Conservation (phyloP, 2,888 invertebrate species). For the Meghimatium bilineatum region DNA sequence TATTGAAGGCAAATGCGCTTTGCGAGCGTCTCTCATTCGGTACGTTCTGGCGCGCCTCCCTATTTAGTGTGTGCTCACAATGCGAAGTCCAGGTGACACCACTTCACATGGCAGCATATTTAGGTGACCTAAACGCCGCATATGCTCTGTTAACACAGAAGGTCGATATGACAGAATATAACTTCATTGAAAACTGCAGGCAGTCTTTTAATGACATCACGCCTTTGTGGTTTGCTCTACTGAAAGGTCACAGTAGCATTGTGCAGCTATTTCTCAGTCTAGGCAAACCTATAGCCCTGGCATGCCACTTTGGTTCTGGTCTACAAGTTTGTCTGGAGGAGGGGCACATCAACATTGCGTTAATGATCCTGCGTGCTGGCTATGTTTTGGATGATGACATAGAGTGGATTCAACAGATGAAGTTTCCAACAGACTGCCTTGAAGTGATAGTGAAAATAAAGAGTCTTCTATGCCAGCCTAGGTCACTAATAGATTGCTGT, state of each 20-base stretch:
- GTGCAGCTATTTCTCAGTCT: conserved; percentile 47
- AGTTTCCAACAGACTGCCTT: conserved; percentile 36
- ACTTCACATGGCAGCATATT: conserved; percentile 51
- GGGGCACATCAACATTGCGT: conserved; percentile 41
- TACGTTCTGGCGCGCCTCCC: conserved; percentile 47
- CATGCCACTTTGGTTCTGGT: conserved; percentile 53
- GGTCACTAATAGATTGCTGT: conserved; percentile 46
- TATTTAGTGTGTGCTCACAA: conserved; percentile 48
- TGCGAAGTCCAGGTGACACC: conserved; percentile 49
- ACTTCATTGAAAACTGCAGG: conserved; percentile 29
- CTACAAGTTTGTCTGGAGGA: conserved; percentile 50
- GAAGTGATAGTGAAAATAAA: conserved; percentile 49
- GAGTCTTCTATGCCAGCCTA: conserved; percentile 30
- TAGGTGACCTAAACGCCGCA: conserved; percentile 40
- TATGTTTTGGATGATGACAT: conserved; percentile 50
- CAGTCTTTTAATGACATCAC: conserved; percentile 48
- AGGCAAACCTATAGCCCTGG: conserved; percentile 47
- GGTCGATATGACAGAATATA: conserved; percentile 19
- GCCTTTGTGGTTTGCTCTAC: conserved; percentile 51
- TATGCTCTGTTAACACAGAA: conserved; percentile 37
- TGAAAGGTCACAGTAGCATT: conserved; percentile 43
- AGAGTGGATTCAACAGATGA: conserved; percentile 51
- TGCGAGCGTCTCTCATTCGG: conserved; percentile 44
- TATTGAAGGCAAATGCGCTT: conserved; percentile 45
- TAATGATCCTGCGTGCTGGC: conserved; percentile 47